Evolutionary conservation across 2,113 vertebrate genomes (phyloP), one percentile per base, ranked within the genome.

Genomic region (Bucco capensis): DNA sequence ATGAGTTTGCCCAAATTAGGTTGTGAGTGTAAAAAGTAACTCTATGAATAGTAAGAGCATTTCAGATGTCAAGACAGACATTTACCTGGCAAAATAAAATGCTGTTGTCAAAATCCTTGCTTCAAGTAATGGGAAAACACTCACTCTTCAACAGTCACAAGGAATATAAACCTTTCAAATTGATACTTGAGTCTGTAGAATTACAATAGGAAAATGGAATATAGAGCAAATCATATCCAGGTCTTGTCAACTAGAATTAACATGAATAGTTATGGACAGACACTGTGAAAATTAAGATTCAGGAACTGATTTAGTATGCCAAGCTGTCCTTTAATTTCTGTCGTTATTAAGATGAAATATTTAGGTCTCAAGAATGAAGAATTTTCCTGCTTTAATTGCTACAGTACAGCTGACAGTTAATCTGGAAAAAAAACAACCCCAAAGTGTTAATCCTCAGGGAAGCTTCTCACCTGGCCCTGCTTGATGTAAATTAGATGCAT

Each of bases 301-400:
- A 2, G 53, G 40, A 57, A 76, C 1, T 80, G 44, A 61, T 75
- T 85, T 74, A 37, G 47, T 77, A 65, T 72, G 50, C 35, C 61
- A 83, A 19, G 11, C 35, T 92, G 19, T 72, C 65, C 35, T 87
- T 35, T 94, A 83, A 51, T 83, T 82, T 81, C 47, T 81, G 44
- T 73, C 90, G 35, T 81, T 70, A 51, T 86, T 88, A 67, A 65
- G 65, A 37, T 57, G 66, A 92, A 92, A 95, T 89, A 86, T 83
- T 93, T 91, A 88, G 66, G 51, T 91, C 78, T 89, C 54, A 65
- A 85, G 70, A 83, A 84, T 67, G 49, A 73, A 73, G 30, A 56
- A 28, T 84, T 93, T 86, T 90, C 37, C 31, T 92, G 14, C 70
- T 90, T 88, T 92, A 88, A 69, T 84, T 90, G 31, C 70, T 79